Percentiles rank a stretch among this genome's conserved stretches.
Evolutionary conservation across 2,797 vertebrate species (phyloP).

Genomic region (Xenopus petersii): DNA sequence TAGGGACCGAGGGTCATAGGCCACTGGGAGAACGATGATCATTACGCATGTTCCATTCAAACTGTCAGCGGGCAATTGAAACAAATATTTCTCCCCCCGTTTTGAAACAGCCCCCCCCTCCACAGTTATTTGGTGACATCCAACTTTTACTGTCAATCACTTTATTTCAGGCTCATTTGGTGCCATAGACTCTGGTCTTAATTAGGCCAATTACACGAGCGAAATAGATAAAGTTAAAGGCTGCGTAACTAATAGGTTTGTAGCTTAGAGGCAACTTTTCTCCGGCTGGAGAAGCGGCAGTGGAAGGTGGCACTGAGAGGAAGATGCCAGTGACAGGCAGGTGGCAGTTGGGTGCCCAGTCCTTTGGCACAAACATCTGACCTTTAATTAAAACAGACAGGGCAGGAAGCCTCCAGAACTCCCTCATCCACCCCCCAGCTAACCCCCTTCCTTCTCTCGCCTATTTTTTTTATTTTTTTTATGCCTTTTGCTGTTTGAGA

Average conservation of each 20-base stretch:
- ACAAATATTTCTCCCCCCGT: not conserved
- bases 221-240: constrained; percentile 20
- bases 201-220: not conserved
- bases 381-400: constrained; percentile 48
- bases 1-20: not conserved
- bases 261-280: constrained; percentile 2
- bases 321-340: constrained; percentile 42
- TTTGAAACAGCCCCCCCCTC: not conserved
- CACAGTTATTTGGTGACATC: constrained; percentile 17
- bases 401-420: constrained; percentile 16
- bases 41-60: not conserved
- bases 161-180: constrained; percentile 9
- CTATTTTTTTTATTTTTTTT: not conserved
- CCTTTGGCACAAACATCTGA: constrained; percentile 37
- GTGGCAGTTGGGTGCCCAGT: constrained; percentile 19
- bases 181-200: not conserved
- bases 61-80: not conserved
- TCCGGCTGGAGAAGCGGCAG: not conserved
- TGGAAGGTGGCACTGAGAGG: constrained; percentile 33
- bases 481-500: constrained; percentile 43
- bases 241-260: constrained; percentile 24
- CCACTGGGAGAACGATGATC: not conserved
- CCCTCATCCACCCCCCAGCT: not conserved
- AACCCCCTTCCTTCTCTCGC: not conserved
- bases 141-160: constrained; percentile 43